Evolutionary conservation across 2,113 vertebrate genomes (phyloP).

Genomic region (Lynx canadensis): DNA sequence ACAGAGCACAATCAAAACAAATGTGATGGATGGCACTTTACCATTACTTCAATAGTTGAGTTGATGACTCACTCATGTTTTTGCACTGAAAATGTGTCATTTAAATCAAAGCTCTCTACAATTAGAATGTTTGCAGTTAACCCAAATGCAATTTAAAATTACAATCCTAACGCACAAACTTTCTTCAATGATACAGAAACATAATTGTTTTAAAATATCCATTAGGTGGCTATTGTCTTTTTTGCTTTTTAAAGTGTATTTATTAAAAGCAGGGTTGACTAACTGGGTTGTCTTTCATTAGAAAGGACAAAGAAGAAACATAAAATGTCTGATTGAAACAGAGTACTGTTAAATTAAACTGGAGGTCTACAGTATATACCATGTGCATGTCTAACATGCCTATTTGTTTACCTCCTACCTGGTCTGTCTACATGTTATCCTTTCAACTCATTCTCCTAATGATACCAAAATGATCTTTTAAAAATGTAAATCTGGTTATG

Average conservation of each 20-base stretch:
- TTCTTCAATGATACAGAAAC: conserved; percentile 73
- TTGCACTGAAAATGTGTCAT: conserved; percentile 78
- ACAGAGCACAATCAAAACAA: not conserved
- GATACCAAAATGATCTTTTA: not conserved
- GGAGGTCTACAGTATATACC: not conserved
- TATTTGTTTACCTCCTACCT: not conserved
- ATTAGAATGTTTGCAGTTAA: conserved; percentile 70
- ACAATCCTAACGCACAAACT: conserved; percentile 60
- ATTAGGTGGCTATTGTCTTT: conserved; percentile 51
- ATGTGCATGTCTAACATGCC: not conserved
- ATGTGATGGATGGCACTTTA: not conserved
- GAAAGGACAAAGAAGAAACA: not conserved
- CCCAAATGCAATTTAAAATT: conserved; percentile 77
- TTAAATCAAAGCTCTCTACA: conserved; percentile 76
- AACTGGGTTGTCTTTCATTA: conserved; percentile 11
- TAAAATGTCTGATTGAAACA: not conserved
- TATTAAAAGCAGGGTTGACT: conserved; percentile 13
- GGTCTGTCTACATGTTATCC: not conserved
- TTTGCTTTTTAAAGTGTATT: not conserved
- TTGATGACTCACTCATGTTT: conserved; percentile 79
- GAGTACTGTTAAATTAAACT: not conserved
- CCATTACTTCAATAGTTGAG: conserved; percentile 33
- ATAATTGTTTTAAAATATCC: conserved; percentile 69
- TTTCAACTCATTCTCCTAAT: not conserved
- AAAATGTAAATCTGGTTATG: not conserved